Percentiles rank a stretch among this genome's conserved stretches.
Evolutionary conservation across 2,113 vertebrate genomes (phyloP).

Genomic region (Dasyornis broadbenti): DNA sequence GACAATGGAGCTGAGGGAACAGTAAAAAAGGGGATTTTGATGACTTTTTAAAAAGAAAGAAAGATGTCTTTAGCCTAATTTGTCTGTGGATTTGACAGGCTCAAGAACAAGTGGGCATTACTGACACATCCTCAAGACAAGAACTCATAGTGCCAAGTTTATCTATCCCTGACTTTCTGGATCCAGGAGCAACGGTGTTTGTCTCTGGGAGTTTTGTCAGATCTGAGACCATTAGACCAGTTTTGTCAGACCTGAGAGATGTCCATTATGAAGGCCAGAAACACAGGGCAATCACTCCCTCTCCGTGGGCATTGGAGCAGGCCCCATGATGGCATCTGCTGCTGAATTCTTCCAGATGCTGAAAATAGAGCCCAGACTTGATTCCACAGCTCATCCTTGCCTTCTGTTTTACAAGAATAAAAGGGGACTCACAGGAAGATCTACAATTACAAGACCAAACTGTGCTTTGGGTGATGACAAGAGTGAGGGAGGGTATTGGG

Average conservation of each 20-base stretch:
- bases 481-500: background rate
- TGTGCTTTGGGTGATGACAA: background rate
- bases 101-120: background rate
- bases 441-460: background rate
- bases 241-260: too few species aligned
- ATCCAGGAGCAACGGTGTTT: background rate
- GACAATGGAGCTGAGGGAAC: background rate
- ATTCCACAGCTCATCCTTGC: background rate
- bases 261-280: background rate
- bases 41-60: background rate
- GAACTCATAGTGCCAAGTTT: background rate
- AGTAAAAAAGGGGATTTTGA: background rate
- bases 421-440: background rate
- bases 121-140: background rate
- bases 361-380: background rate
- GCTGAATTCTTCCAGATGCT: background rate
- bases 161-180: background rate
- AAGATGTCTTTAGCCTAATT: background rate
- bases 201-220: background rate
- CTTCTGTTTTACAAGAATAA: background rate
- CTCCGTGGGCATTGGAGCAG: background rate
- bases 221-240: background rate
- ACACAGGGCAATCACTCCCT: background rate
- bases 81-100: background rate
- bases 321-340: background rate